Percentiles rank a stretch among this genome's conserved stretches.
Conservation (phyloP, 35 echinoderm and acorn worm species). For the Patiria miniata region DNA sequence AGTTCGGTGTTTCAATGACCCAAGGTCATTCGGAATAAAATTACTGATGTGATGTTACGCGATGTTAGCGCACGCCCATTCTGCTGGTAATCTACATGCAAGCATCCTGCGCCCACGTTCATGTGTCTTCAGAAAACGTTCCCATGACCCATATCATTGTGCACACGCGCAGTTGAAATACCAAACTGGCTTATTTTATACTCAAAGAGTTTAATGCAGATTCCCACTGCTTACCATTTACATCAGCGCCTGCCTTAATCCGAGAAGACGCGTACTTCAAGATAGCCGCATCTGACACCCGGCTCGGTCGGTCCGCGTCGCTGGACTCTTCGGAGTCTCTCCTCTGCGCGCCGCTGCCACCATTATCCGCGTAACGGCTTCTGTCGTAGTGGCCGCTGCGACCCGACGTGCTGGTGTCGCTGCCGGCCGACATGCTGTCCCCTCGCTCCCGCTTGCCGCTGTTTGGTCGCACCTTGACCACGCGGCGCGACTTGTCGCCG, state of each 20-base stretch:
- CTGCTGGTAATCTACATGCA: too few species aligned
- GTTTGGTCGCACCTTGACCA: constrained; percentile 79
- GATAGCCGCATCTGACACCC: constrained; percentile 13
- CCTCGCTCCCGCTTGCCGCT: constrained; percentile 71
- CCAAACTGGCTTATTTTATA: too few species aligned
- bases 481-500: constrained; percentile 71
- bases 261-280: constrained; percentile 41
- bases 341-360: background rate
- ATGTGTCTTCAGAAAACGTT: too few species aligned
- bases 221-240: too few species aligned
- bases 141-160: too few species aligned
- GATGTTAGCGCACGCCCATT: too few species aligned
- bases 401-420: constrained; percentile 16
- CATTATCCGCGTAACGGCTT: constrained; percentile 47
- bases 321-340: constrained; percentile 50
- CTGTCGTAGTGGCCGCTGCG: constrained; percentile 37
- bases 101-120: too few species aligned
- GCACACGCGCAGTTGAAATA: too few species aligned
- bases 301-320: constrained; percentile 17
- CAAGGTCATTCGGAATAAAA: too few species aligned
- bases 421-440: background rate
- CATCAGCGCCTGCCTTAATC: background rate
- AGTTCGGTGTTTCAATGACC: too few species aligned
- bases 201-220: too few species aligned
- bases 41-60: too few species aligned